Conservation (phyloP, 2,888 invertebrate genomes). For the Catocala fraxini region DNA sequence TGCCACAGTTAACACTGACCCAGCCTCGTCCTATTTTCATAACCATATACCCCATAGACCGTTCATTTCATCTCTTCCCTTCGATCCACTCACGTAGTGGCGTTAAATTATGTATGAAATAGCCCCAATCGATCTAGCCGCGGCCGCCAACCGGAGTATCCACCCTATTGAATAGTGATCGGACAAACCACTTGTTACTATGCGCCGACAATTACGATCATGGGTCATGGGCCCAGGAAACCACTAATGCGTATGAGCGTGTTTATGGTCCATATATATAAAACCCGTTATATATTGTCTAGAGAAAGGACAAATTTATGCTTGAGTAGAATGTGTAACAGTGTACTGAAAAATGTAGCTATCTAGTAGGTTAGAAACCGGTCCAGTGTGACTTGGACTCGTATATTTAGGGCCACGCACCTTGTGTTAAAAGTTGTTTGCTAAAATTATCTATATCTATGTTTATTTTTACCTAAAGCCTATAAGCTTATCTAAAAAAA, state of each 20-base stretch:
- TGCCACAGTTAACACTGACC: conserved; percentile 12
- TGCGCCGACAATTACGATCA: conserved; percentile 31
- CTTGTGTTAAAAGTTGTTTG: too few relatives aligned
- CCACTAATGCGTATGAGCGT: conserved; percentile 14
- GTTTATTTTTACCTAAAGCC: too few relatives aligned
- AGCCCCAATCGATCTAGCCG: conserved; percentile 54
- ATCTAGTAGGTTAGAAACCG: too few relatives aligned
- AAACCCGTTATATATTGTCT: neutral
- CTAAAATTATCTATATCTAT: too few relatives aligned
- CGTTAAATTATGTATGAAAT: conserved; percentile 65
- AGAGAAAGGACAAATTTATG: too few relatives aligned
- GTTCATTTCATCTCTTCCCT: conserved; percentile 22
- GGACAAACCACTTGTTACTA: conserved; percentile 49
- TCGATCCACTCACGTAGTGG: conserved; percentile 32
- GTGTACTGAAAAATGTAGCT: too few relatives aligned
- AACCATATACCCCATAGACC: conserved; percentile 27
- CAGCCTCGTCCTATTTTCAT: conserved; percentile 26
- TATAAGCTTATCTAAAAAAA: too few relatives aligned
- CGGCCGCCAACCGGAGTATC: conserved; percentile 25
- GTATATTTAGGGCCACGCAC: too few relatives aligned
- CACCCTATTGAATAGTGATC: conserved; percentile 32
- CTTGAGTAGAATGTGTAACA: too few relatives aligned
- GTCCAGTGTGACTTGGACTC: too few relatives aligned
- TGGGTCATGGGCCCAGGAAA: conserved; percentile 22
- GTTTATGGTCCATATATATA: neutral